A percentile compares a stretch with the other conserved stretches of the same genome.
Evolutionary conservation across 2,113 vertebrate species (phyloP).

Genomic region (Leucopternis melanops): DNA sequence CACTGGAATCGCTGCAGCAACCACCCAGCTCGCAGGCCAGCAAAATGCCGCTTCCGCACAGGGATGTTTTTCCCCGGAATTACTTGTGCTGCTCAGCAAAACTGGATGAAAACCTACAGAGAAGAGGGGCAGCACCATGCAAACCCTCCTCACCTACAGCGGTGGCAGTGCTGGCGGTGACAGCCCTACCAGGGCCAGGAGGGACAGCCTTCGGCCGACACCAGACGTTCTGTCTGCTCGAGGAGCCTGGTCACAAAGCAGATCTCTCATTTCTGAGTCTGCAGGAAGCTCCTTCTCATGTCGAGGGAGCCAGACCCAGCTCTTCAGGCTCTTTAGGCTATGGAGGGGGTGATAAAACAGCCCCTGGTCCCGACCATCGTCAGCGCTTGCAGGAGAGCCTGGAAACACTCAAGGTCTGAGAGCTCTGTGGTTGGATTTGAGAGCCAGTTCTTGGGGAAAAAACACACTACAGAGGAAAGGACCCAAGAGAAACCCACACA

Average conservation of each 20-base stretch:
- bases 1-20: background rate
- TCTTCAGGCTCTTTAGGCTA: background rate
- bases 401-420: background rate
- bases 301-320: accelerated
- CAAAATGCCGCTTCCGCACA: background rate
- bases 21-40: accelerated
- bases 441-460: background rate
- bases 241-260: background rate
- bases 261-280: background rate
- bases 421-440: background rate
- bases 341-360: accelerated
- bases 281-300: background rate
- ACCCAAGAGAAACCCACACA: background rate
- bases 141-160: background rate
- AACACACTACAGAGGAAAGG: background rate
- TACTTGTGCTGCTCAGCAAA: background rate
- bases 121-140: background rate
- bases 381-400: background rate
- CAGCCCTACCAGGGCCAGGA: accelerated
- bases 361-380: background rate
- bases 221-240: background rate
- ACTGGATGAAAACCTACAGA: background rate
- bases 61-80: background rate
- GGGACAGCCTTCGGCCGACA: background rate
- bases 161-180: background rate